These are phyloP conservation scores for Amyelois transitella DNA, from an alignment of 1,140 invertebrate genomes.

Conservation along the genomic window DNA sequence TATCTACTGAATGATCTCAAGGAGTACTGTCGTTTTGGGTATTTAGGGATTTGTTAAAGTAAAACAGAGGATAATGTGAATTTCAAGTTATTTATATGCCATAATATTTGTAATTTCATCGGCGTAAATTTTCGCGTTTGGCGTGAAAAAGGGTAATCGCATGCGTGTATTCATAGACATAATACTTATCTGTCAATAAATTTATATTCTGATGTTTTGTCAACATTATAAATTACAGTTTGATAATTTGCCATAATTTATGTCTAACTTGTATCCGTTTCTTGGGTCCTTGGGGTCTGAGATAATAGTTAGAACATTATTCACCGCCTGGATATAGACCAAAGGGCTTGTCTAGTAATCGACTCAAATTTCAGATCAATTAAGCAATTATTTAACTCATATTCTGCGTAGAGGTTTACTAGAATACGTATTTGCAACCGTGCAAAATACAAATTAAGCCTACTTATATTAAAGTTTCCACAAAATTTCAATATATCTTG, in stretches of 20 bases:
- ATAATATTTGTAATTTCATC: too few relatives aligned
- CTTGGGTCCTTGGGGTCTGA: neutral
- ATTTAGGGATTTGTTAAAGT: neutral
- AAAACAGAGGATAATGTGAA: neutral
- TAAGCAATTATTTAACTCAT: neutral
- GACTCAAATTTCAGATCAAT: slow-evolving; percentile 4
- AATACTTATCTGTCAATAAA: neutral
- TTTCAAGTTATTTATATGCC: too few relatives aligned
- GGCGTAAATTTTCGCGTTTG: too few relatives aligned
- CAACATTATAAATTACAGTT: neutral
- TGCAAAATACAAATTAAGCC: too few relatives aligned
- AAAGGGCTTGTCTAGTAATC: slow-evolving; percentile 1
- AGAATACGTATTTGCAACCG: neutral
- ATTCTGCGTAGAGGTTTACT: neutral
- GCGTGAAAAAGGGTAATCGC: too few relatives aligned
- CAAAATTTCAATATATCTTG: too few relatives aligned
- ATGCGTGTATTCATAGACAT: too few relatives aligned
- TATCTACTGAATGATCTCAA: slow-evolving; percentile 9
- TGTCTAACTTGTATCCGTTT: neutral
- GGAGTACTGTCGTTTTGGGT: neutral
- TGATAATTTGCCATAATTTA: neutral
- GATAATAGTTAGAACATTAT: neutral
- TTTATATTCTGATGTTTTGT: neutral
- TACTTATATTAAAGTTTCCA: too few relatives aligned
- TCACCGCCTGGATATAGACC: neutral